Evolutionary conservation across 2,888 invertebrate species (phyloP).

Genomic region (Lepidocyrtoides sp.): DNA sequence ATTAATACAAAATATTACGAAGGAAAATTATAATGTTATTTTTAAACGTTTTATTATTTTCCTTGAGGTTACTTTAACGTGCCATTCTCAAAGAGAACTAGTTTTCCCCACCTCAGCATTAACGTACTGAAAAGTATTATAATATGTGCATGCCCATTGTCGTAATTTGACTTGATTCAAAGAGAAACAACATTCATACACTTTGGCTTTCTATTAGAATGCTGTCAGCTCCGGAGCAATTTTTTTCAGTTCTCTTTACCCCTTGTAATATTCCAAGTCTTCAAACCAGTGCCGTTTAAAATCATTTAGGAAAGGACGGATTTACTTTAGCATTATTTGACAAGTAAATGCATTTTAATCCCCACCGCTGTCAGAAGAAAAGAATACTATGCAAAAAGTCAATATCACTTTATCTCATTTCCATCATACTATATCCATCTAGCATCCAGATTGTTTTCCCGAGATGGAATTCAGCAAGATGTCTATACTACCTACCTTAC

Average conservation of each 20-base stretch:
- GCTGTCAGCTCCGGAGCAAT: background rate
- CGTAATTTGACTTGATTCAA: background rate
- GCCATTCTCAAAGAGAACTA: background rate
- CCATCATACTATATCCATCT: background rate
- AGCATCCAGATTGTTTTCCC: too few species aligned
- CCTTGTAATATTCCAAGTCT: background rate
- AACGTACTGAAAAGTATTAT: background rate
- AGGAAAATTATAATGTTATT: background rate
- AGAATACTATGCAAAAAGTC: background rate
- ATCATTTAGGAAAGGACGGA: background rate
- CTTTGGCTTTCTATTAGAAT: background rate
- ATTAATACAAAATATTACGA: too few species aligned
- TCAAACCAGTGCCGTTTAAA: background rate
- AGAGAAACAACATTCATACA: background rate
- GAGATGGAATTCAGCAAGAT: too few species aligned
- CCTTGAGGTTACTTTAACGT: background rate
- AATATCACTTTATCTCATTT: background rate
- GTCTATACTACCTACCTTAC: too few species aligned
- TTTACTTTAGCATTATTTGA: background rate
- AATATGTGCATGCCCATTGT: slow-evolving; percentile 46
- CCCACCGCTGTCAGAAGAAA: background rate
- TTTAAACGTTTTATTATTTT: background rate
- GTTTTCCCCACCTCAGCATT: background rate
- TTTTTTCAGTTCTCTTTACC: background rate
- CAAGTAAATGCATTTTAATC: background rate